phyloP scores from a whole-genome alignment of 1,140 invertebrate genomes.

The Aleiodes sp. region DNA sequence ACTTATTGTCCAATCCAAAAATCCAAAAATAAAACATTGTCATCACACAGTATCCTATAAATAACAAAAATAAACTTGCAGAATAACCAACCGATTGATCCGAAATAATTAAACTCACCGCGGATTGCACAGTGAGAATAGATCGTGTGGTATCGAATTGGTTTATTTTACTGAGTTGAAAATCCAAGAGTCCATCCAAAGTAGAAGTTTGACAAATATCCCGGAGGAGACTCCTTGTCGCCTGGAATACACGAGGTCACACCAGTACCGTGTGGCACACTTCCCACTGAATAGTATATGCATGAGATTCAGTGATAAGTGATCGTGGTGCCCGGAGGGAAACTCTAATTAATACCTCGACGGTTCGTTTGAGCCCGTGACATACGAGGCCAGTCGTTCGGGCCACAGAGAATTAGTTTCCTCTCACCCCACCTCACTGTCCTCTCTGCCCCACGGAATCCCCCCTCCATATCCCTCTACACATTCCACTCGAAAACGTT shows the following conservation, averaged over 20 bases:
- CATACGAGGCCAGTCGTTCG: constrained; percentile 59
- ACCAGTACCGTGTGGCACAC: constrained; percentile 4
- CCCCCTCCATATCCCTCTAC: not conserved
- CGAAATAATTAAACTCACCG: no score
- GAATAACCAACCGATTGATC: no score
- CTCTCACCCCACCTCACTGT: constrained; percentile 44
- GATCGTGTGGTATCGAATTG: no score
- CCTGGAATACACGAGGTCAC: not conserved
- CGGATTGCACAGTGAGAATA: no score
- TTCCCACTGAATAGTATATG: constrained; percentile 11
- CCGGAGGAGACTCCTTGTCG: constrained; percentile 4
- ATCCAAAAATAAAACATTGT: no score
- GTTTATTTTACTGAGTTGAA: constrained; percentile 8
- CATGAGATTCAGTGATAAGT: constrained; percentile 61
- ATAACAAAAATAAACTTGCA: no score
- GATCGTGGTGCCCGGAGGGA: constrained; percentile 60
- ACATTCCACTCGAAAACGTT: not conserved
- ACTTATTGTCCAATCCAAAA: no score
- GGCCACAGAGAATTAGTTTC: constrained; percentile 53
- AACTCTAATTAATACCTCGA: constrained; percentile 67
- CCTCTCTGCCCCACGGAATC: constrained; percentile 47
- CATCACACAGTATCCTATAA: no score
- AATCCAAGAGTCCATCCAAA: not conserved
- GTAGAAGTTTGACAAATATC: constrained; percentile 13
- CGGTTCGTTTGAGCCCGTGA: constrained; percentile 64